Evolutionary conservation across 2,888 invertebrate species (phyloP), one percentile per base, ranked within the genome.

Genomic region (Serripes groenlandicus): DNA sequence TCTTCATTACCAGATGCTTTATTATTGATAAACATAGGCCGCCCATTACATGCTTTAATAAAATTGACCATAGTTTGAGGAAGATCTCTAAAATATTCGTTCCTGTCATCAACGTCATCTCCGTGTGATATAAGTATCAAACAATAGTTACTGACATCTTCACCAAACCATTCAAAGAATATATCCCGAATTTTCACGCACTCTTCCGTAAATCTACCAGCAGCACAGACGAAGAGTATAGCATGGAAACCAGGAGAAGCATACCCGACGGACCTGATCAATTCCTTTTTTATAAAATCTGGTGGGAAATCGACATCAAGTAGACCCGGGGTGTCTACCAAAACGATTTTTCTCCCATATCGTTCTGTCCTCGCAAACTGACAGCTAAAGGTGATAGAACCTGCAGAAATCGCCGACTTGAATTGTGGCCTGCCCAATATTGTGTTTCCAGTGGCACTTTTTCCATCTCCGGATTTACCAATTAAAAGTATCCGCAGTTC

Each of bases 261-360:
- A 49, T 60, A 69, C 3, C 66, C 75, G 5, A 76, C 35, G 23
- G 49, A 37, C 37, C 54, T 54, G 4, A 72, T 32, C 18, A 81
- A 54, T 52, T 81, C 76, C 15, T 37, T 60, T 0, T n/a, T 21
- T 23, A 70, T 75, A 23, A 58, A 54, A n/a, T 28, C 49, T n/a
- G 60, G 68, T 23, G 54, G 30, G 4, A 28, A n/a, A 21, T 52
- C 60, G 3, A 74, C 73, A 56, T 81, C 81, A n/a, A 28, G 77
- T 32, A 81, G 73, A 4, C 73, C 81, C 0, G 81, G 81, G 11
- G 81, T 81, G 34, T 77, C 81, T 18, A 81, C 81, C n/a, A 75
- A 54, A 1, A 73, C 62, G n/a, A 80, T 26, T 5, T 52, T 42
- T 35, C 70, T 28, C 0, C 80, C 75, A 66, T 42, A 71, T 21